These are phyloP conservation scores for Hyles euphorbiae DNA, from an alignment of 1,140 invertebrate genomes.

Conservation along the genomic window DNA sequence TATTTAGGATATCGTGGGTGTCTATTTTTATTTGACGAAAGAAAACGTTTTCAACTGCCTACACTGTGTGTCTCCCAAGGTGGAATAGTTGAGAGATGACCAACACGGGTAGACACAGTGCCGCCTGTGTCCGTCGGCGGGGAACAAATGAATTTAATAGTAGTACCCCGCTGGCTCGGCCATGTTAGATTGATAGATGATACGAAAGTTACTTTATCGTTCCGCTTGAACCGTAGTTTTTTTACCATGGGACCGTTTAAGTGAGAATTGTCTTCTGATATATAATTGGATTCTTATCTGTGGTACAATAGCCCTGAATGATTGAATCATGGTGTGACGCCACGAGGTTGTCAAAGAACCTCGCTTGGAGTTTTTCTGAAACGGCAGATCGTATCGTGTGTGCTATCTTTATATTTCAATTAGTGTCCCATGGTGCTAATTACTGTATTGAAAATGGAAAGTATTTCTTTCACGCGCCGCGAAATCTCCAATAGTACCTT, in stretches of 20 bases:
- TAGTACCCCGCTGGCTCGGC: slow-evolving; percentile 43
- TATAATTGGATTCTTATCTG: slow-evolving; percentile 36
- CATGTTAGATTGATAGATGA: slow-evolving; percentile 62
- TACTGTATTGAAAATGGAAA: too few species aligned
- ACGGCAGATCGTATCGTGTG: too few species aligned
- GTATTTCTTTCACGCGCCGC: too few species aligned
- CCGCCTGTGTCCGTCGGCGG: slow-evolving; percentile 14
- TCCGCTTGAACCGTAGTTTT: slow-evolving; percentile 27
- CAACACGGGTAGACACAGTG: slow-evolving; percentile 22
- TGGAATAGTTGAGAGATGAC: neutral
- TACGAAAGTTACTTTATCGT: slow-evolving; percentile 45
- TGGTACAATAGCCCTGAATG: slow-evolving; percentile 8
- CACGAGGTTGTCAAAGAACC: too few species aligned
- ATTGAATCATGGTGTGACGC: slow-evolving; percentile 17
- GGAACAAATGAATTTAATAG: slow-evolving; percentile 42
- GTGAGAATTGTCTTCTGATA: slow-evolving; percentile 49
- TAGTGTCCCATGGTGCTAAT: too few species aligned
- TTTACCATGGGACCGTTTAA: slow-evolving; percentile 42
- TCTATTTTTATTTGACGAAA: slow-evolving; percentile 29
- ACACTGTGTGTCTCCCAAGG: slow-evolving; percentile 8
- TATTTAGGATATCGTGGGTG: slow-evolving; percentile 35
- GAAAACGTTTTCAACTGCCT: slow-evolving; percentile 13
- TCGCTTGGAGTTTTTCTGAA: too few species aligned
- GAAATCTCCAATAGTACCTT: too few species aligned
- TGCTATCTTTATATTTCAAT: too few species aligned